Evolutionary conservation across 2,113 vertebrate genomes (phyloP).

Genomic region (Rhagologus leucostigma): DNA sequence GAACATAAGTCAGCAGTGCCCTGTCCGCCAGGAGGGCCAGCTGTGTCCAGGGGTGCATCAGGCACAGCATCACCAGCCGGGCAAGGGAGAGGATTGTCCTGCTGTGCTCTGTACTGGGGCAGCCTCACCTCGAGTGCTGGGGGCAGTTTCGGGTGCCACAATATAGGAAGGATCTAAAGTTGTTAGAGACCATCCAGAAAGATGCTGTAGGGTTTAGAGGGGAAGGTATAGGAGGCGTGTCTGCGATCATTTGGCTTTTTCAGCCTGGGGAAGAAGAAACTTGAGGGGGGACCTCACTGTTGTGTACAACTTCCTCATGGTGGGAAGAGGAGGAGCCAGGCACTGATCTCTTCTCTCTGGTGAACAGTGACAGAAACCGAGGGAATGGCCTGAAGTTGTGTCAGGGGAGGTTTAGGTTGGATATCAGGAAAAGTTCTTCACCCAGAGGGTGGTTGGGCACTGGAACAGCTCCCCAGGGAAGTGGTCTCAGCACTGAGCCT

Average conservation of each 20-base stretch:
- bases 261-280: background rate
- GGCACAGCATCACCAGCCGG: fast-evolving
- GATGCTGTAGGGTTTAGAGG: background rate
- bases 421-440: background rate
- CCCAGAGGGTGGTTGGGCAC: fast-evolving
- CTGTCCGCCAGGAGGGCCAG: background rate
- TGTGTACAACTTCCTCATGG: background rate
- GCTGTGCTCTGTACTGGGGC: background rate
- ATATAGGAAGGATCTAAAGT: background rate
- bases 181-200: background rate
- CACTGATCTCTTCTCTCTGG: background rate
- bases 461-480: background rate
- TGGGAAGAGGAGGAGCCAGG: background rate
- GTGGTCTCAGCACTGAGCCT: background rate
- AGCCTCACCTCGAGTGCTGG: background rate
- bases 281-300: background rate
- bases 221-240: background rate
- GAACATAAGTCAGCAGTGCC: background rate
- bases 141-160: too few relatives aligned
- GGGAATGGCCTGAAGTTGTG: background rate
- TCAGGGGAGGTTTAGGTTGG: background rate
- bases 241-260: background rate
- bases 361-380: fast-evolving
- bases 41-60: fast-evolving
- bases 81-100: background rate